phyloP scores from a whole-genome alignment of 2,797 vertebrate species.

The Lacerta viridis region DNA sequence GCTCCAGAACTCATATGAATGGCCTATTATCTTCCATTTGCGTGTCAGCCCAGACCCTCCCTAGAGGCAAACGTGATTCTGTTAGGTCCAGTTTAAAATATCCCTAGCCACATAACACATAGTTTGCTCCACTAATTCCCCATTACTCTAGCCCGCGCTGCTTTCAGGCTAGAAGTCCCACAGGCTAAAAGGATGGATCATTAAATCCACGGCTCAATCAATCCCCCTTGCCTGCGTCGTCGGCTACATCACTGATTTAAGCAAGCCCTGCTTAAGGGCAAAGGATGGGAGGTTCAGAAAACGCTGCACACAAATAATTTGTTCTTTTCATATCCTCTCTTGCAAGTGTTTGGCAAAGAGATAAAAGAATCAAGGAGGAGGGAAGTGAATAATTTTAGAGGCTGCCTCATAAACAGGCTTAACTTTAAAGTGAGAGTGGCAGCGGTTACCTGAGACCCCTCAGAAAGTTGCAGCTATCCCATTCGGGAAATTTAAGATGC shows the following conservation, averaged over 20 bases:
- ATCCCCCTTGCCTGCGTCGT: conserved; percentile 51
- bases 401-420: conserved; percentile 60
- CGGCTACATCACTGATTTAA: conserved; percentile 57
- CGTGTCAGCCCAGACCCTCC: conserved; percentile 71
- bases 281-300: neutral
- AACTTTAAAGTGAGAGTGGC: conserved; percentile 43
- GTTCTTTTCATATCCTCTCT: conserved; percentile 39
- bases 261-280: conserved; percentile 32
- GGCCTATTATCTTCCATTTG: conserved; percentile 62
- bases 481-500: conserved; percentile 73
- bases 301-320: conserved; percentile 41
- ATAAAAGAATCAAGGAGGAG: conserved; percentile 31
- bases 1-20: conserved; percentile 71
- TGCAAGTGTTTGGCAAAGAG: conserved; percentile 52
- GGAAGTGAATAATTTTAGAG: conserved; percentile 48
- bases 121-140: conserved; percentile 72
- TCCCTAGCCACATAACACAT: conserved; percentile 53
- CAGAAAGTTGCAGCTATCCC: conserved; percentile 65
- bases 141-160: conserved; percentile 69
- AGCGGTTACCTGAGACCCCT: conserved; percentile 63
- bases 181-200: conserved; percentile 74
- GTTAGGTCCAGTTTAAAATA: conserved; percentile 67
- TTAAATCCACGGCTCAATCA: conserved; percentile 74
- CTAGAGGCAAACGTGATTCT: conserved; percentile 72
- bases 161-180: conserved; percentile 68